These are phyloP conservation scores for Salmo trutta DNA, from an alignment of 2,797 vertebrate species.

Conservation along the genomic window DNA sequence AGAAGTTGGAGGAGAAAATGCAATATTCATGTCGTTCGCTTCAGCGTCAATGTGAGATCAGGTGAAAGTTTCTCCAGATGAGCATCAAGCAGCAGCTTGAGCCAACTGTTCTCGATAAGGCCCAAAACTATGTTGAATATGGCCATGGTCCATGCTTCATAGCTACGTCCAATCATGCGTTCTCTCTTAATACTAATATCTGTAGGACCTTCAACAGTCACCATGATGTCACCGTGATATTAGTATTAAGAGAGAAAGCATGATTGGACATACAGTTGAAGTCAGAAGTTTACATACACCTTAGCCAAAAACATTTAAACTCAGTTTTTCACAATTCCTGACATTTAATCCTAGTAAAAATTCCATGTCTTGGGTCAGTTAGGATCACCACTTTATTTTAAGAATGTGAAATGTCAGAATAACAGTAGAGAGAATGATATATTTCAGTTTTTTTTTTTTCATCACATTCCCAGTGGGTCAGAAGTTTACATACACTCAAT, in stretches of 20 bases:
- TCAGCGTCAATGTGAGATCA: background rate
- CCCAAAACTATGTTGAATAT: background rate
- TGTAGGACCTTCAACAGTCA: background rate
- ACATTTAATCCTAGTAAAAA: no score
- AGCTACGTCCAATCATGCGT: background rate
- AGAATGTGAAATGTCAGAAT: no score
- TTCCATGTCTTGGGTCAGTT: no score
- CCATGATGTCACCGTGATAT: background rate
- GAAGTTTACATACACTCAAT: no score
- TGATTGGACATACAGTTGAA: background rate
- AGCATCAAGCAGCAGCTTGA: background rate
- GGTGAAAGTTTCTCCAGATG: background rate
- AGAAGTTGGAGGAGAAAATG: background rate
- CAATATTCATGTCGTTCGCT: background rate
- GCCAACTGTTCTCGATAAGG: background rate
- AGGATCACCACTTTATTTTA: no score
- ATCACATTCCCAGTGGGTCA: no score
- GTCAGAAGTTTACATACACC: no score
- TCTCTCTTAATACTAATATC: constrained; percentile 1
- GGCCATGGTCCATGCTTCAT: background rate
- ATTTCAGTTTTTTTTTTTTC: no score
- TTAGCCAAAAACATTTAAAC: no score
- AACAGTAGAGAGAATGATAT: no score
- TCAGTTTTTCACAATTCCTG: no score
- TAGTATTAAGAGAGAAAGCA: background rate